Evolutionary conservation across 2,888 invertebrate species (phyloP).

Genomic region (Andrena fulva): DNA sequence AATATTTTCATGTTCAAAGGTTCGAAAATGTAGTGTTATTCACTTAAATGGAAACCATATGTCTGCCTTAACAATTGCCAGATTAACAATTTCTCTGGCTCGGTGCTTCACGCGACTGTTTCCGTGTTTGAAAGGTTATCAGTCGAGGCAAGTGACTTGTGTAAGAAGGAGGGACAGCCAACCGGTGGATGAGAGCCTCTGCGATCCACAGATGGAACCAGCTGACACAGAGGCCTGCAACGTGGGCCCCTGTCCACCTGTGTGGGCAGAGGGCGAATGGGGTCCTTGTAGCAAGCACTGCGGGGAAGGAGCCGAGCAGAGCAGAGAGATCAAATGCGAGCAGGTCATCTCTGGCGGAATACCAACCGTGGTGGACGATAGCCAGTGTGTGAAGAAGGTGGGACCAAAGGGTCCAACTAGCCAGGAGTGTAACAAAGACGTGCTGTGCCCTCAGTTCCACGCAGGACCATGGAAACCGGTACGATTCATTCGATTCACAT

Average conservation of each 20-base stretch:
- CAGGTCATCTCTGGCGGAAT: slow-evolving; percentile 91
- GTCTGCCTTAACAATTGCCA: no score
- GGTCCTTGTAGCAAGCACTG: slow-evolving; percentile 93
- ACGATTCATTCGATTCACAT: slow-evolving; percentile 77
- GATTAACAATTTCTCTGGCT: neutral
- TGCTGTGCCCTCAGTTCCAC: slow-evolving; percentile 94
- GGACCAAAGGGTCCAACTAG: slow-evolving; percentile 90
- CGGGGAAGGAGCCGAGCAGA: slow-evolving; percentile 90
- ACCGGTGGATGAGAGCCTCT: slow-evolving; percentile 90
- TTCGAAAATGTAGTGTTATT: neutral
- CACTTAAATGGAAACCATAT: neutral
- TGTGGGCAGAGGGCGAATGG: slow-evolving; percentile 93
- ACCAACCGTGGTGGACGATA: slow-evolving; percentile 90
- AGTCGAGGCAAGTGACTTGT: slow-evolving; percentile 92
- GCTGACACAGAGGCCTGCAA: slow-evolving; percentile 90
- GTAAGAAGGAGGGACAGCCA: slow-evolving; percentile 90
- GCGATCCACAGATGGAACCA: slow-evolving; percentile 92
- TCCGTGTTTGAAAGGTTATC: slow-evolving; percentile 86
- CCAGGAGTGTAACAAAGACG: slow-evolving; percentile 91
- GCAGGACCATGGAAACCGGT: slow-evolving; percentile 96
- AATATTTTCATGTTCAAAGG: neutral
- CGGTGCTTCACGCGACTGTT: neutral
- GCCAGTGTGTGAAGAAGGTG: slow-evolving; percentile 89
- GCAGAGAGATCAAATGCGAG: slow-evolving; percentile 92
- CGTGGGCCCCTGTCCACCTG: slow-evolving; percentile 91